Percentiles rank a stretch among this genome's conserved stretches.
These are phyloP conservation scores for Rhabdornis inornatus DNA, from an alignment of 2,113 vertebrate species.

Conservation along the genomic window DNA sequence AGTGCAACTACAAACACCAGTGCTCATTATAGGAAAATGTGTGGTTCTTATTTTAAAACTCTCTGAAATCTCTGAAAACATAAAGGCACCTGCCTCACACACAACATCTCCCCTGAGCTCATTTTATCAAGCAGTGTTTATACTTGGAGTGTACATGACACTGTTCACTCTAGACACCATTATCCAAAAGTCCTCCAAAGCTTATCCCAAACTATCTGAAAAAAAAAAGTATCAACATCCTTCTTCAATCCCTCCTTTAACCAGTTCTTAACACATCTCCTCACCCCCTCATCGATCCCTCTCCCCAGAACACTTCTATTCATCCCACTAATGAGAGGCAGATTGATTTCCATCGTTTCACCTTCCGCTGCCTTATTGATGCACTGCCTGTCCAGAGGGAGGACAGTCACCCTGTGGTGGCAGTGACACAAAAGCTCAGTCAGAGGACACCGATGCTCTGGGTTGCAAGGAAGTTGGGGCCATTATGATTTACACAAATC, in stretches of 20 bases:
- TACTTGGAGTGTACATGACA: neutral
- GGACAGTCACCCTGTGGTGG: neutral
- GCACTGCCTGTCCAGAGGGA: neutral
- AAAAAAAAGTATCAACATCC: neutral
- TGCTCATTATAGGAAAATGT: neutral
- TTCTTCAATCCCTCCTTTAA: neutral
- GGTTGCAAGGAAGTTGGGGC: neutral
- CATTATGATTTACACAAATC: neutral
- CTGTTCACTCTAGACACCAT: neutral
- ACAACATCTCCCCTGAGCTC: neutral
- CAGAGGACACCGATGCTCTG: neutral
- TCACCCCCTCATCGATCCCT: neutral
- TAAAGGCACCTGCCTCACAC: neutral
- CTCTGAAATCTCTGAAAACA: neutral
- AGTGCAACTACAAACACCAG: rapidly evolving
- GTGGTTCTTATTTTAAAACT: neutral
- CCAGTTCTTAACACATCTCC: neutral
- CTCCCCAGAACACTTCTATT: neutral
- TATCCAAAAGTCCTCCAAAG: neutral
- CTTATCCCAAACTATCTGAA: neutral
- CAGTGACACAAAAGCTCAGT: neutral
- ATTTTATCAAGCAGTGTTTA: neutral
- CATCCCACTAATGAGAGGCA: neutral
- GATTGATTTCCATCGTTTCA: neutral
- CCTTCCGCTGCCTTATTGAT: neutral